These are phyloP conservation scores for Boulengeromyrus knoepffleri DNA, from an alignment of 2,113 vertebrate genomes.

Conservation along the genomic window DNA sequence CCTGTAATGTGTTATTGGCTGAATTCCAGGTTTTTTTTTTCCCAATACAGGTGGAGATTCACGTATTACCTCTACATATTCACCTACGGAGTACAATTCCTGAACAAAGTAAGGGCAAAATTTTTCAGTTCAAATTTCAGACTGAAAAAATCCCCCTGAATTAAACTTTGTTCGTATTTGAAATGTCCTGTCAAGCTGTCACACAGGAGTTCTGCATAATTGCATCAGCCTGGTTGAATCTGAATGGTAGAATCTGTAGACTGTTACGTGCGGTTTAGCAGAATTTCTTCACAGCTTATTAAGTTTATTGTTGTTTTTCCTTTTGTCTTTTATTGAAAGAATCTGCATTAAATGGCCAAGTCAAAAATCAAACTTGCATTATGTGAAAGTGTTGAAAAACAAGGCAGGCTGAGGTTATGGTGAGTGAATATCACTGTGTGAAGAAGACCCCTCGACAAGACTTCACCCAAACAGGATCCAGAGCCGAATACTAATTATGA, in stretches of 20 bases:
- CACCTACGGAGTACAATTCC: slow-evolving; percentile 84
- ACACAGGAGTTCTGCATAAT: not conserved
- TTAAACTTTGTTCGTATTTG: not conserved
- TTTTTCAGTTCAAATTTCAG: not conserved
- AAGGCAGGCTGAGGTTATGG: not conserved
- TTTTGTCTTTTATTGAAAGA: not conserved
- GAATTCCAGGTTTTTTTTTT: not conserved
- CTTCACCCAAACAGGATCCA: not conserved
- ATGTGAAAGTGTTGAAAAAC: not conserved
- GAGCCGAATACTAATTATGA: not conserved
- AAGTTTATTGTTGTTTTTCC: not conserved
- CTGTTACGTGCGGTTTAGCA: not conserved
- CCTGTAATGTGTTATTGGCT: not conserved
- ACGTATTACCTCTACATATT: slow-evolving; percentile 85
- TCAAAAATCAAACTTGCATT: not conserved
- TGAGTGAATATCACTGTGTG: not conserved
- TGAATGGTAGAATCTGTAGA: not conserved
- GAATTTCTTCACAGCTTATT: not conserved
- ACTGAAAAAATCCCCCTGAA: not conserved
- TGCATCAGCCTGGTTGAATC: not conserved
- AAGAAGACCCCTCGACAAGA: not conserved
- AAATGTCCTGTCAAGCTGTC: not conserved
- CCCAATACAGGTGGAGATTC: slow-evolving; percentile 81
- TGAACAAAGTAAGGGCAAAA: slow-evolving; percentile 83
- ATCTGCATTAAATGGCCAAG: not conserved